Conservation (phyloP, 2,113 vertebrate species). For the Pseudopodoces humilis region DNA sequence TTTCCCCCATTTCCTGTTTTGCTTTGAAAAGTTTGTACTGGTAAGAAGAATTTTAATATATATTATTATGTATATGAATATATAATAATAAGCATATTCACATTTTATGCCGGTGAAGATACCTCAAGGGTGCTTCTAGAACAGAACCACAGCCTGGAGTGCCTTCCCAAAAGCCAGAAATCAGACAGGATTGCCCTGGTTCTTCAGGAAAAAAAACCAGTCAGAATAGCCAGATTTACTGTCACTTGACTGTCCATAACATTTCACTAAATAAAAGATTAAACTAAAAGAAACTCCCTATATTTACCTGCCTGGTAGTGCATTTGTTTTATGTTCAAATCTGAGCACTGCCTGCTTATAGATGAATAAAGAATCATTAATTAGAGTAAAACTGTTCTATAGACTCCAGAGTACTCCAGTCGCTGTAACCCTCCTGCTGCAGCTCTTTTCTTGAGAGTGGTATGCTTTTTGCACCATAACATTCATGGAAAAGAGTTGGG, state of each 20-base stretch:
- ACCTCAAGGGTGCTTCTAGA: background rate
- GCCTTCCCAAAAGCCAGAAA: background rate
- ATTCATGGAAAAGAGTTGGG: background rate
- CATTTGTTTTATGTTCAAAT: background rate
- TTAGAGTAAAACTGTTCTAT: background rate
- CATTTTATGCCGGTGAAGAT: background rate
- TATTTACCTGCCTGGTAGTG: rapidly evolving
- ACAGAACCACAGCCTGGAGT: background rate
- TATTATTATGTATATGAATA: too few species aligned
- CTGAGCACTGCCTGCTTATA: background rate
- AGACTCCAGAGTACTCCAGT: background rate
- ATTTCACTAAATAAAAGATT: background rate
- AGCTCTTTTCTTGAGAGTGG: background rate
- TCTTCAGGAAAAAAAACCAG: background rate
- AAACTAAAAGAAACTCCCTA: background rate
- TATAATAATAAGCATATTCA: background rate
- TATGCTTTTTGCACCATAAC: background rate
- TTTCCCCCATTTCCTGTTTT: background rate
- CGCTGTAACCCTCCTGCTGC: background rate
- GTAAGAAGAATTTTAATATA: background rate
- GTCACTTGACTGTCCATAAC: background rate
- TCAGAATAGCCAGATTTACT: background rate
- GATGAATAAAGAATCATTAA: background rate
- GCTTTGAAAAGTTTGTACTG: background rate
- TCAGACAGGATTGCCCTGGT: background rate